phyloP scores from a whole-genome alignment of 2,797 vertebrate species.

The Zalophus californianus region DNA sequence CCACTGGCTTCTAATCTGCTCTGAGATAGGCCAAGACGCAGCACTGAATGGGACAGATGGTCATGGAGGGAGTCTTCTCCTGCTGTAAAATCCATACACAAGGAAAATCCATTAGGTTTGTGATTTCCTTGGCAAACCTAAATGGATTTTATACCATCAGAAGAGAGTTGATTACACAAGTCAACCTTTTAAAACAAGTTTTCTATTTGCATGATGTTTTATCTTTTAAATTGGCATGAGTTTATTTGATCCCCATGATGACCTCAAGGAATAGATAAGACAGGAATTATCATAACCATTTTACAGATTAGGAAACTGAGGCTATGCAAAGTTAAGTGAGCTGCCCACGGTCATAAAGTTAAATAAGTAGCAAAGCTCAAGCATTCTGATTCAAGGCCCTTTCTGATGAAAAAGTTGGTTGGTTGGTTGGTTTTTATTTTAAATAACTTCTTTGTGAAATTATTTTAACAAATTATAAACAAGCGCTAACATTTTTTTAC shows the following conservation, averaged over 20 bases:
- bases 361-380: not conserved
- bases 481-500: not conserved
- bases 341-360: not conserved
- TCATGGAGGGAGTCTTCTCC: not conserved
- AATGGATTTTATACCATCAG: not conserved
- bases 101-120: not conserved
- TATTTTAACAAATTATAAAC: not conserved
- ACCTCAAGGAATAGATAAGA: not conserved
- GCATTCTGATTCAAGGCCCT: conserved; percentile 7
- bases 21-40: not conserved
- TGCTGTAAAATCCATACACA: not conserved
- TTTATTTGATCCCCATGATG: not conserved
- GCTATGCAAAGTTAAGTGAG: not conserved
- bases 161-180: not conserved
- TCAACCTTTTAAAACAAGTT: not conserved
- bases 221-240: not conserved
- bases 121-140: conserved; percentile 34
- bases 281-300: not conserved
- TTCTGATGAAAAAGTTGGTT: conserved; percentile 3
- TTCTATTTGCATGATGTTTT: conserved; percentile 31
- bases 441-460: conserved; percentile 47
- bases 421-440: not conserved
- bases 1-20: not conserved
- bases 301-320: conserved; percentile 45
- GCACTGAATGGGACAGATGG: not conserved